These are phyloP conservation scores for Chiroxiphia lanceolata DNA, from an alignment of 2,797 vertebrate genomes.

Conservation along the genomic window DNA sequence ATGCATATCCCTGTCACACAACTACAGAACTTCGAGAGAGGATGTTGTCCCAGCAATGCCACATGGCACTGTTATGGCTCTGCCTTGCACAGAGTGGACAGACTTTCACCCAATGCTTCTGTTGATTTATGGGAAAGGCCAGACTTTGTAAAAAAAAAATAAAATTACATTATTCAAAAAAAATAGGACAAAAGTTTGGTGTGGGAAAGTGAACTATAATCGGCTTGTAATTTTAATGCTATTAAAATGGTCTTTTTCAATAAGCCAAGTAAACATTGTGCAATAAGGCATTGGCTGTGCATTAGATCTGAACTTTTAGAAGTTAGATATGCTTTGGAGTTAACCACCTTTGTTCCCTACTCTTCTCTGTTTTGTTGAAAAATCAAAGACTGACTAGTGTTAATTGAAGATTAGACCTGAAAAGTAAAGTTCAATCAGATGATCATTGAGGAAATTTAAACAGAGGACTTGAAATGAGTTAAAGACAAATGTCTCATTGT, in stretches of 20 bases:
- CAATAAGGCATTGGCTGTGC: background rate
- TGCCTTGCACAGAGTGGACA: background rate
- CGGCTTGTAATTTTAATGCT: background rate
- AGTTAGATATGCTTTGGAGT: background rate
- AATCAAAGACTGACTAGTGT: background rate
- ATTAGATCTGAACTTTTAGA: background rate
- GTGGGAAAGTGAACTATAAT: background rate
- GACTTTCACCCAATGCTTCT: background rate
- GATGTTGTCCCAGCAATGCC: background rate
- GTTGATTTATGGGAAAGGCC: background rate
- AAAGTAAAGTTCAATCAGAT: background rate
- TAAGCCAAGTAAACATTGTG: slow-evolving; percentile 18
- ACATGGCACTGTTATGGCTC: background rate
- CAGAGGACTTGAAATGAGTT: background rate
- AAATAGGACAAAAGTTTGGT: background rate
- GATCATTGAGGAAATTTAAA: background rate
- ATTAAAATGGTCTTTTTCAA: background rate
- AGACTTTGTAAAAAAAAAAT: background rate
- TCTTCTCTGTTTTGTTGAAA: background rate
- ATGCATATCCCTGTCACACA: background rate
- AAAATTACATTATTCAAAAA: background rate
- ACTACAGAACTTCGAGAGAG: background rate
- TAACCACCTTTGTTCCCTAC: background rate
- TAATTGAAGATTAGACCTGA: background rate
- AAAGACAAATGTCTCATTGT: background rate